Percentiles rank a stretch among this genome's conserved stretches.
Conservation (phyloP, 2,113 vertebrate genomes). For the Phylloscopus trochiloides region DNA sequence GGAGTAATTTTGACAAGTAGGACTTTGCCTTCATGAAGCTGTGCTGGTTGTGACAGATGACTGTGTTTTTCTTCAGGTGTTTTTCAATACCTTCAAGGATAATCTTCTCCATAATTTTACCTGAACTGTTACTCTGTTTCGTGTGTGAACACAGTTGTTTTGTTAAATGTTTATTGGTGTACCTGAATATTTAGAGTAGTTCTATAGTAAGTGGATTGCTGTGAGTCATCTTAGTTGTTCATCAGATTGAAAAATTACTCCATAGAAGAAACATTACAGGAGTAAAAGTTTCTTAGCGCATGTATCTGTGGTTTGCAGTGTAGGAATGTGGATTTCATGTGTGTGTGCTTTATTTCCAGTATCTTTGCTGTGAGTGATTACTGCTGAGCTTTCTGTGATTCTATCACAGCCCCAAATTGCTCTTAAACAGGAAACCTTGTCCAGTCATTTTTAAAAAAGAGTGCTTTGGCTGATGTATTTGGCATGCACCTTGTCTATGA, state of each 20-base stretch:
- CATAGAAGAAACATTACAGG: not conserved
- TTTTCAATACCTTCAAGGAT: not conserved
- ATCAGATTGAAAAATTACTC: not conserved
- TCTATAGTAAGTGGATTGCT: not conserved
- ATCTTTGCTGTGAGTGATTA: conserved; percentile 17
- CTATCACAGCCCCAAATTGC: not conserved
- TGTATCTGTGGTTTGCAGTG: not conserved
- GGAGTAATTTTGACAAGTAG: not conserved
- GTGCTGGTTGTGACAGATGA: not conserved
- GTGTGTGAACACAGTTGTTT: not conserved
- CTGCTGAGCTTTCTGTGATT: conserved; percentile 28
- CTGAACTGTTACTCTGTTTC: not conserved
- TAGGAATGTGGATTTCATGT: not conserved
- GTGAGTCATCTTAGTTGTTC: not conserved
- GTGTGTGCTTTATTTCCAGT: not conserved
- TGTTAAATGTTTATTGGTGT: not conserved
- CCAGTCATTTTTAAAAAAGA: not conserved
- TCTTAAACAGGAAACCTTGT: conserved; percentile 14
- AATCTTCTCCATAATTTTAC: not conserved
- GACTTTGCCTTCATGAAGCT: not conserved
- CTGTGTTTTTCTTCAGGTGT: not conserved
- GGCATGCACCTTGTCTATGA: not conserved
- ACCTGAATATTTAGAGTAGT: not conserved
- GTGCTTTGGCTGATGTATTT: not conserved
- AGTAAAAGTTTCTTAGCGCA: not conserved